phyloP scores from a whole-genome alignment of 2,888 invertebrate species.

The Mantis religiosa region DNA sequence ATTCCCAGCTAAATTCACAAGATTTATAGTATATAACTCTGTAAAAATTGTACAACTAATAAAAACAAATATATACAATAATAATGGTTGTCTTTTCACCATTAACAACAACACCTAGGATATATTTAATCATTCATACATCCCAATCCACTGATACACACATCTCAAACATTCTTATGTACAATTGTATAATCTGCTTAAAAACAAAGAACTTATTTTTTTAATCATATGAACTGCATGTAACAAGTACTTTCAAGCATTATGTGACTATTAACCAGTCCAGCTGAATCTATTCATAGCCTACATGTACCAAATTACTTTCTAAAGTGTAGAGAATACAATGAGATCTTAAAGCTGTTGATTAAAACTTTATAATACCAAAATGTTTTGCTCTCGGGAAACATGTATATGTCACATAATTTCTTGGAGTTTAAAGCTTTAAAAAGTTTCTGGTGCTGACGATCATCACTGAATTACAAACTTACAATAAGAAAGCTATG shows the following conservation, averaged over 20 bases:
- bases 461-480: background rate
- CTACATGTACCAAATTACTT: background rate
- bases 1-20: conserved; percentile 24
- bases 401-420: background rate
- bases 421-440: background rate
- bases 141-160: background rate
- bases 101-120: conserved; percentile 22
- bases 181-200: background rate
- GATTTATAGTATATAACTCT: conserved; percentile 21
- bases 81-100: conserved; percentile 27
- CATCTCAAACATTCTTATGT: background rate
- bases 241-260: background rate
- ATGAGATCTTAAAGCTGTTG: background rate
- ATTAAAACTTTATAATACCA: background rate
- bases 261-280: background rate
- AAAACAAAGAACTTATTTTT: conserved; percentile 2
- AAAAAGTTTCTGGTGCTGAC: background rate
- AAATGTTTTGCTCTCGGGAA: background rate
- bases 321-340: background rate
- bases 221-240: conserved; percentile 4
- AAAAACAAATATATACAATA: conserved; percentile 26
- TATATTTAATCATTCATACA: conserved; percentile 18
- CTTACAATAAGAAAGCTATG: background rate
- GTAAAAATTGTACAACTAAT: conserved; percentile 30
- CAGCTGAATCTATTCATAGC: background rate